Percentiles rank a stretch among this genome's conserved stretches.
phyloP scores from a whole-genome alignment of 2,888 invertebrate genomes.

The Chymomyza fuscimana region DNA sequence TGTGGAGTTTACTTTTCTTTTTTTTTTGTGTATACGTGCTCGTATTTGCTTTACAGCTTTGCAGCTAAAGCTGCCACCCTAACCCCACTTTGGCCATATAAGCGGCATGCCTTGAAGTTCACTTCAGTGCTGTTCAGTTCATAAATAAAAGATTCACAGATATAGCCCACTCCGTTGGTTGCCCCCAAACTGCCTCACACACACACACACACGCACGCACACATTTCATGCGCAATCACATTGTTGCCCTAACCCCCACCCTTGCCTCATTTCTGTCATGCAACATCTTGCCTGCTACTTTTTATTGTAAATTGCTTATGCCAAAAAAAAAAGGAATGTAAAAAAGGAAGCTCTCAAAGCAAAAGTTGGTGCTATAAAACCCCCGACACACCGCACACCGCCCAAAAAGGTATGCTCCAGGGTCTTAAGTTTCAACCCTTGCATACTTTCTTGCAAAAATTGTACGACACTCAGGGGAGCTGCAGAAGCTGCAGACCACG shows the following conservation, averaged over 20 bases:
- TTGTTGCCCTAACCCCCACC: background rate
- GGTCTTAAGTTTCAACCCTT: constrained; percentile 4
- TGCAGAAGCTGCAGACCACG: constrained; percentile 20
- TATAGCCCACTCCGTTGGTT: constrained; percentile 4
- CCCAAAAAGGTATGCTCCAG: constrained; percentile 53
- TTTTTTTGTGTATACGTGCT: constrained; percentile 40
- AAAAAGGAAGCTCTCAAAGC: constrained; percentile 20
- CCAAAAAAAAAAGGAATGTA: constrained; percentile 44
- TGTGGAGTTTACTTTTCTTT: constrained; percentile 6
- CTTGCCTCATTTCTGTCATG: background rate
- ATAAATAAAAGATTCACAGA: constrained; percentile 70
- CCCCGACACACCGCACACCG: background rate
- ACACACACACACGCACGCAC: constrained; percentile 27
- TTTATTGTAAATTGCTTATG: constrained; percentile 73
- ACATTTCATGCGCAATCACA: constrained; percentile 28
- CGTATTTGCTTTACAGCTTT: constrained; percentile 13
- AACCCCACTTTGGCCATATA: constrained; percentile 23
- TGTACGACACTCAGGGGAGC: constrained; percentile 67
- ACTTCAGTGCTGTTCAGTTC: constrained; percentile 43
- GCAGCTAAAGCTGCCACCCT: constrained; percentile 13
- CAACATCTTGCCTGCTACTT: constrained; percentile 44
- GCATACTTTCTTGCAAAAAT: constrained; percentile 44
- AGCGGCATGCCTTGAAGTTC: constrained; percentile 15
- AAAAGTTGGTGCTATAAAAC: constrained; percentile 11
- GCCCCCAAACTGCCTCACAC: constrained; percentile 19